phyloP scores from a whole-genome alignment of 2,113 vertebrate species.

The Promerops cafer region DNA sequence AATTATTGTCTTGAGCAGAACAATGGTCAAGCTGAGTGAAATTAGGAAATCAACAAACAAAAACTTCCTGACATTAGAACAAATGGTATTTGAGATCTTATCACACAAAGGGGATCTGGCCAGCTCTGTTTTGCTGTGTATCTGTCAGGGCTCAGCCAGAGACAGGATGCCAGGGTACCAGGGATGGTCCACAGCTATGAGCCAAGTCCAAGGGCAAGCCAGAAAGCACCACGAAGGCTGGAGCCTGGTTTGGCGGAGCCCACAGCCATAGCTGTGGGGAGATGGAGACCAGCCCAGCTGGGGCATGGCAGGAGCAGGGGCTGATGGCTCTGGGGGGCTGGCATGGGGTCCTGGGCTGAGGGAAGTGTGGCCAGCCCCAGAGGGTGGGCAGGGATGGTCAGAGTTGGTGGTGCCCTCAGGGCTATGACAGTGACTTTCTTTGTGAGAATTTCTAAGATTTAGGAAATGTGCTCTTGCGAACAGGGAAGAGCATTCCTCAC shows the following conservation, averaged over 20 bases:
- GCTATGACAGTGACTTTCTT: neutral
- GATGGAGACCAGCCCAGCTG: fast-evolving
- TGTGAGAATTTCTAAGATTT: neutral
- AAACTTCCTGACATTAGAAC: neutral
- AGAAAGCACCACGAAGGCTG: neutral
- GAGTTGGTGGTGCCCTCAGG: neutral
- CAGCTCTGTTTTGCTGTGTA: neutral
- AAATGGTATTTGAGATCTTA: neutral
- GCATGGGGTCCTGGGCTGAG: neutral
- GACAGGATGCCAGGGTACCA: neutral
- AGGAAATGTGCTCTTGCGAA: neutral
- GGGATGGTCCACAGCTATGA: fast-evolving
- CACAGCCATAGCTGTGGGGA: too few species aligned
- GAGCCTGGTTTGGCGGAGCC: neutral
- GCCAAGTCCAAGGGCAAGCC: neutral
- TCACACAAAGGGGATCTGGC: neutral
- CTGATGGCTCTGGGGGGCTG: neutral
- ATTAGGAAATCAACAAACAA: neutral
- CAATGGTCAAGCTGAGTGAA: neutral
- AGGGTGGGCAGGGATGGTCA: neutral
- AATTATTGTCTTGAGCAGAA: neutral
- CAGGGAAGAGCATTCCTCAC: neutral
- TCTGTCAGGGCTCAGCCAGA: neutral
- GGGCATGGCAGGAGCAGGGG: fast-evolving
- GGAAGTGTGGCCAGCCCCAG: neutral